These are phyloP conservation scores for Ips nitidus DNA, from an alignment of 1,140 invertebrate species.

Conservation along the genomic window DNA sequence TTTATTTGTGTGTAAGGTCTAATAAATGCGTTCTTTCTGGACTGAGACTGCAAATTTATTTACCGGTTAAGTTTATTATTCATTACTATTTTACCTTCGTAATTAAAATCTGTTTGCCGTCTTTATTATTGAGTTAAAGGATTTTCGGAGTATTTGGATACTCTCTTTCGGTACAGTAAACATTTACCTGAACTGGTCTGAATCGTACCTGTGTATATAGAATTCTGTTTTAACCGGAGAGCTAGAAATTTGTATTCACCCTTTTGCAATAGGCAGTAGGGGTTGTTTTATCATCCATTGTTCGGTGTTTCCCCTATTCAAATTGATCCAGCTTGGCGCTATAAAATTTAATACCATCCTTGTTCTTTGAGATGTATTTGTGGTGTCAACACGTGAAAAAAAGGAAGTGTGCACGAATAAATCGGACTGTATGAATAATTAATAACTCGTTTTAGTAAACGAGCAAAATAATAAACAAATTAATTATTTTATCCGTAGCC, in stretches of 20 bases:
- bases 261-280: conserved; percentile 1
- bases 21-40: too few relatives aligned
- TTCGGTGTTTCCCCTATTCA: conserved; percentile 18
- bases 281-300: conserved; percentile 26
- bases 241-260: conserved; percentile 20
- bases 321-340: conserved; percentile 1
- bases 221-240: too few relatives aligned
- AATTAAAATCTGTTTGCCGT: too few relatives aligned
- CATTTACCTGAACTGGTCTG: too few relatives aligned
- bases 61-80: too few relatives aligned
- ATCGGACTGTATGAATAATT: conserved; percentile 13
- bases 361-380: background rate
- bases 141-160: too few relatives aligned
- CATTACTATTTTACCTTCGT: too few relatives aligned
- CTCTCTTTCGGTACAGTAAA: too few relatives aligned
- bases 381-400: background rate
- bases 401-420: background rate
- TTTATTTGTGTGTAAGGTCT: too few relatives aligned
- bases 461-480: conserved; percentile 14
- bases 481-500: conserved; percentile 5
- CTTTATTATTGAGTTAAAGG: too few relatives aligned
- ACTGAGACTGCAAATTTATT: too few relatives aligned
- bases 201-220: too few relatives aligned
- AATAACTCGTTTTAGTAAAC: conserved; percentile 12
- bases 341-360: conserved; percentile 13